Conservation (phyloP, 2,113 vertebrate genomes). For the Myocastor coypus region DNA sequence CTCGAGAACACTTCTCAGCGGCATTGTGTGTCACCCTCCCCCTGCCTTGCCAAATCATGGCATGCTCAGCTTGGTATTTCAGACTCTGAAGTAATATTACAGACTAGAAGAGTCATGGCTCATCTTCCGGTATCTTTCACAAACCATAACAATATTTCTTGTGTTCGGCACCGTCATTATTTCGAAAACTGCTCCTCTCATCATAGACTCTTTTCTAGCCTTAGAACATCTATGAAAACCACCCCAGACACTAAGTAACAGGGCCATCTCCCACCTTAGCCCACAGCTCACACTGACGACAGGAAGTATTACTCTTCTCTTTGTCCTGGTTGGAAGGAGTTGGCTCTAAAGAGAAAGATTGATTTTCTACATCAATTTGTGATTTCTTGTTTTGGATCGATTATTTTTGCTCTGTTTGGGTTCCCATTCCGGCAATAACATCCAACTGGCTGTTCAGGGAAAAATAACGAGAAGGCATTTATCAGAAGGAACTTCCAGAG, state of each 20-base stretch:
- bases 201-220: neutral
- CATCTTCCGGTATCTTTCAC: neutral
- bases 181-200: neutral
- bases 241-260: neutral
- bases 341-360: neutral
- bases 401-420: neutral
- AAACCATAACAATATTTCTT: neutral
- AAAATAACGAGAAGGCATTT: neutral
- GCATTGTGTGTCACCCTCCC: too few relatives aligned
- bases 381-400: neutral
- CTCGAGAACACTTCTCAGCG: neutral
- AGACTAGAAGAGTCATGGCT: neutral
- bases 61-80: neutral
- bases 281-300: neutral
- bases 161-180: neutral
- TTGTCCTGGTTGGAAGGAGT: neutral
- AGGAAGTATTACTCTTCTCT: neutral
- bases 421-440: neutral
- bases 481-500: neutral
- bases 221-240: neutral
- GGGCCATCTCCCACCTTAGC: rapidly evolving
- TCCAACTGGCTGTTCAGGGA: neutral
- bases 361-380: neutral
- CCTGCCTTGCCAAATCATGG: neutral
- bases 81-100: neutral